Base-by-base conservation (phyloP, 2,888 invertebrate genomes). In the Tipula vernalis region DNA sequence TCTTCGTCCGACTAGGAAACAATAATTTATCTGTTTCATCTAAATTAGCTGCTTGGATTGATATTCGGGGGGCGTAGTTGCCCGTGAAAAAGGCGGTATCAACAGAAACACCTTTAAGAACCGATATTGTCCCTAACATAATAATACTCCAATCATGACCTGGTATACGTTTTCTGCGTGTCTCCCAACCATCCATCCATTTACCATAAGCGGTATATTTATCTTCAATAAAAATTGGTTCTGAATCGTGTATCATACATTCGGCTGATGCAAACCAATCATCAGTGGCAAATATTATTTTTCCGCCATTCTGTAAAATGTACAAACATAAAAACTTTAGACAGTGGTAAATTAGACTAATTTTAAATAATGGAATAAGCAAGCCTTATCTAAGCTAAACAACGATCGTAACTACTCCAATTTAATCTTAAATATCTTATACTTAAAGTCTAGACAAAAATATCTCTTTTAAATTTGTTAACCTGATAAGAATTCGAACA, bases 141-240 rank as follows among this genome's bases (percentile, higher is more conserved):
- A 94, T 90, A 87, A 95, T 93, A 88, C 94, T 93, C 94, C 94
- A 94, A 88, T 94, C 94, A 87, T 94, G 94, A 0, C 94, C 94
- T 0, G 93, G 90, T 36, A 92, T 92, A 87, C 94, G 91, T 89
- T 93, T 94, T 87, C 94, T 91, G 13, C 94, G 90, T 0, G 94
- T 94, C 90, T 94, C 94, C 95, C 94, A 95, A 0, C 94, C 95
- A 88, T 94, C 95, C 94, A 94, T 94, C 94, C 94, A 94, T 89
- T 94, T 94, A 0, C 95, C 94, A 87, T 90, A 94, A 86, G 93
- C 93, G 0, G 94, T 94, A 89, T 92, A 94, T 87, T 93, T 92
- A 0, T 93, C 93, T 5, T 92, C 90, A 15, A 93, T 92, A 90
- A 93, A 94, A 13, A 93, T 90, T 0, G 94, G 93, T 3, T 93